Evolutionary conservation across 1,140 invertebrate genomes (phyloP), one percentile per base, ranked within the genome.

Genomic region (Orchesella cincta): DNA sequence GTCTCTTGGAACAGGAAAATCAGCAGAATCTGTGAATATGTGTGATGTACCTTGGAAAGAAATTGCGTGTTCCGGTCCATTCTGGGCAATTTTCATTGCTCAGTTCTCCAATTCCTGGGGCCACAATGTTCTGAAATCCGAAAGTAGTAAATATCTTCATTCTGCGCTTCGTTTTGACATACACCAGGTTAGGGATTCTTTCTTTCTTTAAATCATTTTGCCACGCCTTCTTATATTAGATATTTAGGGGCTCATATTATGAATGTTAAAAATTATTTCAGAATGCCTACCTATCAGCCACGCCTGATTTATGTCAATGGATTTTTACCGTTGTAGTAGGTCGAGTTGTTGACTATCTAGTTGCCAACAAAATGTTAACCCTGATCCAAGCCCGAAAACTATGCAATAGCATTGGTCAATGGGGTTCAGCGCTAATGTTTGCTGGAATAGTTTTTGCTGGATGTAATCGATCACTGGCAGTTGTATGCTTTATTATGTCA

Each of bases 1-100:
- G n/a, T 88, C 89, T 18, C 90, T 93, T 79, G 90, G 91, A 0
- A 80, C 86, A 14, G 23, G 35, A 64, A 64, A 64, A 1, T 8
- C 39, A 33, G 14, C 5, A 14, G 31, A 52, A 26, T 54, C 29
- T 3, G 57, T 54, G 1, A 57, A 31, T 5, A 14, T 46, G 12
- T 12, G 12, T 46, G 71, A 46, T 5, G 3, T 73, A 12, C 95
- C 95, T 0, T 97, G 95, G 95, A 86, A 85, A 51, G 82, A 87
- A 26, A 88, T 98, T 78, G 84, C 97, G 8, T 90, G 89, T 0
- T 96, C 94, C 0, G 82, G 88, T 0, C 92, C 94, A 0, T 94
- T 98, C 2, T 97, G 94, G 94, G 94, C 95, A 1, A 94, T 97
- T 83, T 90, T 97, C 74, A 85, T 96, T 26, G 46, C 12, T 28